Evolutionary conservation across 2,888 invertebrate species (phyloP), one percentile per base, ranked within the genome.

Genomic region (Mycalesis mineus): DNA sequence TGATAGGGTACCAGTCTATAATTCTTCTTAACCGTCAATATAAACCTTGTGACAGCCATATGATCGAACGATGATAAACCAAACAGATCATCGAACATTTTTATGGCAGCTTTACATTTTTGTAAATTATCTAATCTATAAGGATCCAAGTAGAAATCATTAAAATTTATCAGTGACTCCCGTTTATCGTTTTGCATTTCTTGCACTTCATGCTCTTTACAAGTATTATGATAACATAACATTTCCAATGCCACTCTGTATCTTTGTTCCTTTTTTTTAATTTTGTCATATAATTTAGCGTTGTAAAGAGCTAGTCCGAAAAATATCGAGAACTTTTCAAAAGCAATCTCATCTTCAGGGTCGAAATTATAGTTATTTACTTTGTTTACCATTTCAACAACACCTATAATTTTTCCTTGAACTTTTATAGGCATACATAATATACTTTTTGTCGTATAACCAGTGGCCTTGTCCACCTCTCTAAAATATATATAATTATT

Each of bases 391-490:
- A 96, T 96, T 83, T 97, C 96, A 0, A 96, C 95, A 0, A 96
- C 96, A 1, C 95, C 96, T 60, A 96, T 96, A 7, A 96, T 92
- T 61, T 90, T 91, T 36, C 94, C 93, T 58, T 95, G 88, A 14
- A 95, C 95, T 78, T 94, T 95, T 41, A 97, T 94, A 0, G 96
- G 97, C 96, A 96, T 96, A 78, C 96, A 96, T 0, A 96, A 91
- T 41, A 96, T 95, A 28, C 93, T 93, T 64, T 92, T 91, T 0
- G 96, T 96, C 66, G 90, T 91, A 68, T 93, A 93, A 0, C 93
- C 93, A 1, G 93, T 94, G 1, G 91, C 80, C 72, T 93, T 92
- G 71, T 94, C 94, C 0, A 94, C 92, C 22, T 91, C 91, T 47
- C 93, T 88, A 65, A 31, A 71, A 69, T 41, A n/a, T 7, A 41